phyloP scores from a whole-genome alignment of 2,888 invertebrate genomes.

The Acrocyrtus sp. region DNA sequence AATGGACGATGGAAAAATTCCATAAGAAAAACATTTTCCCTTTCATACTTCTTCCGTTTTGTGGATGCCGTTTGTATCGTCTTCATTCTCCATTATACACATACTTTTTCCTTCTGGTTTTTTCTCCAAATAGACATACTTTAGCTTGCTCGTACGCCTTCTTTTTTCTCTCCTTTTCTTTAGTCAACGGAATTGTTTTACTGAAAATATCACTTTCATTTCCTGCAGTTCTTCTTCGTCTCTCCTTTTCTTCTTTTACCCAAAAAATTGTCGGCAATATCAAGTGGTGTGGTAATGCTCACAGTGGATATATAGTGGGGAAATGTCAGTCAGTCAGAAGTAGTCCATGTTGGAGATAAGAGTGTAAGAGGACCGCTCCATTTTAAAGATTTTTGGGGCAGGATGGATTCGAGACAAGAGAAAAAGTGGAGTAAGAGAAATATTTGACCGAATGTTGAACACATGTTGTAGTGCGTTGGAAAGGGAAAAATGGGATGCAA shows the following conservation, averaged over 20 bases:
- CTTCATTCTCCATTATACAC: neutral
- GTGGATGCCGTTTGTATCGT: neutral
- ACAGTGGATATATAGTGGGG: constrained; percentile 21
- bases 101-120: constrained; percentile 18
- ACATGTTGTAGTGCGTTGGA: constrained; percentile 44
- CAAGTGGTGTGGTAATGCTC: constrained; percentile 29
- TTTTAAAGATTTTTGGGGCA: constrained; percentile 4
- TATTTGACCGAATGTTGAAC: constrained; percentile 31
- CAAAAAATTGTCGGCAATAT: constrained; percentile 44
- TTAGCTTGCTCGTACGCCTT: constrained; percentile 38
- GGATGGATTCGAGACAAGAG: constrained; percentile 8
- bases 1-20: too few species aligned
- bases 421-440: constrained; percentile 22
- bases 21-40: constrained; percentile 52
- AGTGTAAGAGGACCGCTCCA: constrained; percentile 1
- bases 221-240: constrained; percentile 53
- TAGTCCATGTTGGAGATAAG: neutral
- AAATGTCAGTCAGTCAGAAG: constrained; percentile 4
- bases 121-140: constrained; percentile 33
- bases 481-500: constrained; percentile 45
- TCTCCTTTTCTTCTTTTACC: constrained; percentile 29
- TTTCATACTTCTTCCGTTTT: constrained; percentile 25
- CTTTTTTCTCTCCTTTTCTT: constrained; percentile 25
- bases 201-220: constrained; percentile 63
- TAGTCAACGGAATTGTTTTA: constrained; percentile 60